Conservation (phyloP, 2,888 invertebrate species). For the Heliconius sara region DNA sequence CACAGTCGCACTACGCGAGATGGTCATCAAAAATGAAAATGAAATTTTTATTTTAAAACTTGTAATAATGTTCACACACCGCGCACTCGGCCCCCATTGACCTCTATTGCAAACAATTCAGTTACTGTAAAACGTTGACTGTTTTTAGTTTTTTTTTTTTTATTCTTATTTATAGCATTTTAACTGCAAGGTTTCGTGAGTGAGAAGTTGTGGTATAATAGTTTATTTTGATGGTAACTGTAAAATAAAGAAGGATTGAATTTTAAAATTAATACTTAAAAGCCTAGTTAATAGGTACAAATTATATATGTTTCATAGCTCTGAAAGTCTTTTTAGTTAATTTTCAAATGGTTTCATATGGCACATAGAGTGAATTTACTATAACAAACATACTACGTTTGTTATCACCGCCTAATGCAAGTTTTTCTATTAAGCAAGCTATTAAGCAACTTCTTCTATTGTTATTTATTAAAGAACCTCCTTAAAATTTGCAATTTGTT, state of each 20-base stretch:
- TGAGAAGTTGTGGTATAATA: slow-evolving; percentile 2
- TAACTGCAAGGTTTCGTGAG: slow-evolving; percentile 15
- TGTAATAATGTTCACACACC: slow-evolving; percentile 42
- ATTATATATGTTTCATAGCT: not conserved
- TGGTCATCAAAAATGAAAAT: slow-evolving; percentile 20
- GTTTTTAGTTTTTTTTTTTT: slow-evolving; percentile 28
- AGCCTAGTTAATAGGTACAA: not conserved
- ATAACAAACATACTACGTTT: not conserved
- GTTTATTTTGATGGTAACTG: slow-evolving; percentile 9
- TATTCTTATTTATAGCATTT: slow-evolving; percentile 27
- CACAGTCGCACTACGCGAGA: slow-evolving; percentile 5
- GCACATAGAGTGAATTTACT: not conserved
- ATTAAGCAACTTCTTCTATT: too few relatives aligned
- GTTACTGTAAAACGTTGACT: slow-evolving; percentile 36
- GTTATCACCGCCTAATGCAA: too few relatives aligned
- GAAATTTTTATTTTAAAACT: slow-evolving; percentile 26
- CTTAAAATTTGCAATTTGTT: too few relatives aligned
- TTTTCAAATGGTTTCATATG: not conserved
- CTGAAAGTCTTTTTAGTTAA: not conserved
- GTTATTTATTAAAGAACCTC: too few relatives aligned
- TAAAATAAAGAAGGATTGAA: not conserved
- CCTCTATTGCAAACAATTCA: slow-evolving; percentile 39
- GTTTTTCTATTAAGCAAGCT: too few relatives aligned
- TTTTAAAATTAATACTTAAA: not conserved
- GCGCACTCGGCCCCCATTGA: slow-evolving; percentile 39